These are phyloP conservation scores for Chaetorhynchus papuensis DNA, from an alignment of 2,113 vertebrate species.

Conservation along the genomic window DNA sequence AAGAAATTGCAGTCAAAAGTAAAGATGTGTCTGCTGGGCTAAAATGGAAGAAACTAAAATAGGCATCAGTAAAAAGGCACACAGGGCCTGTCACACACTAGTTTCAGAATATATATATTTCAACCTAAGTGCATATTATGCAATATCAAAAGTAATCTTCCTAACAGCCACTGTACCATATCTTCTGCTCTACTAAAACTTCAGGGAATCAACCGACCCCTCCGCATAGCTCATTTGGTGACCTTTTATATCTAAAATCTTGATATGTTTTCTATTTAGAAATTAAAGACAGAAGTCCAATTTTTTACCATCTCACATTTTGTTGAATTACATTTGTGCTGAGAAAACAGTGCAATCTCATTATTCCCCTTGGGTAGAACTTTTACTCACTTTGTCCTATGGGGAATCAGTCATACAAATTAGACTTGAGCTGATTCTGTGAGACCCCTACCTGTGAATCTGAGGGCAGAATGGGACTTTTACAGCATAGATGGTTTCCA, in stretches of 20 bases:
- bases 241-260: background rate
- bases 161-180: background rate
- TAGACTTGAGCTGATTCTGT: background rate
- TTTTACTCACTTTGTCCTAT: background rate
- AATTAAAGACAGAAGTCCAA: background rate
- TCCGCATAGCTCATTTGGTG: background rate
- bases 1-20: background rate
- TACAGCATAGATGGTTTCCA: accelerated
- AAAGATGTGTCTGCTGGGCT: background rate
- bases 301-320: background rate
- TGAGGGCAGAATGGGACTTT: background rate
- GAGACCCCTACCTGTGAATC: background rate
- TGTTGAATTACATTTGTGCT: background rate
- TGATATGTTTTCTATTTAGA: background rate
- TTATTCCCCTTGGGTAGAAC: background rate
- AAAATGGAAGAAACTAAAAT: background rate
- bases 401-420: background rate
- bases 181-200: background rate
- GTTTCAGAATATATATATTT: background rate
- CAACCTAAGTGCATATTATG: background rate
- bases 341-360: background rate
- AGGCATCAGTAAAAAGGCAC: background rate
- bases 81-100: background rate
- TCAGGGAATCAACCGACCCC: background rate
- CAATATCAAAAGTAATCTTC: background rate